These are phyloP conservation scores for Mycalesis mineus DNA, from an alignment of 2,888 invertebrate species.

Conservation along the genomic window DNA sequence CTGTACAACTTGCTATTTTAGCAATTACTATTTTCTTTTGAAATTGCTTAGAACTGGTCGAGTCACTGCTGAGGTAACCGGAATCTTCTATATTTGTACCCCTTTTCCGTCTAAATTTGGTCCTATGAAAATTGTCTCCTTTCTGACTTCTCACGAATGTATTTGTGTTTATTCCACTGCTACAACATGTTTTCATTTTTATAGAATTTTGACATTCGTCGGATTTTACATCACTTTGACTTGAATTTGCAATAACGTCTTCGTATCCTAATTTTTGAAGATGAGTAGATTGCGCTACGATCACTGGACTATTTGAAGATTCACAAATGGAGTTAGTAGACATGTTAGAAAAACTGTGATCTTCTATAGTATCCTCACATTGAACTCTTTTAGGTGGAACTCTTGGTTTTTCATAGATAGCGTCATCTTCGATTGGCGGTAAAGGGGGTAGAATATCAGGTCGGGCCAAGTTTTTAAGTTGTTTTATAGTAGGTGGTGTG, in stretches of 20 bases:
- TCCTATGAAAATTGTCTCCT: slow-evolving; percentile 44
- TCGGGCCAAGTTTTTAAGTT: slow-evolving; percentile 70
- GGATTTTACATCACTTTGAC: slow-evolving; percentile 31
- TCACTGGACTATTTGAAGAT: slow-evolving; percentile 59
- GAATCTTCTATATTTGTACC: slow-evolving; percentile 82
- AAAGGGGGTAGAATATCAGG: slow-evolving; percentile 84
- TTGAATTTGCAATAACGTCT: slow-evolving; percentile 40
- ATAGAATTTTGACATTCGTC: slow-evolving; percentile 46
- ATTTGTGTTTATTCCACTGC: slow-evolving; percentile 51
- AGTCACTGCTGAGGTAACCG: slow-evolving; percentile 91
- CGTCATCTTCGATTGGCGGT: slow-evolving; percentile 73
- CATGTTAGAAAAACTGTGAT: slow-evolving; percentile 2
- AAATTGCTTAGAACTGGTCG: slow-evolving; percentile 76
- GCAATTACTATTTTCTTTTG: slow-evolving; percentile 66
- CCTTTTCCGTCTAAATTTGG: slow-evolving; percentile 56
- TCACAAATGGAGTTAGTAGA: slow-evolving; percentile 45
- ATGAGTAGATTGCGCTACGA: slow-evolving; percentile 65
- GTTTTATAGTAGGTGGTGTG: slow-evolving; percentile 70
- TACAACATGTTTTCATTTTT: slow-evolving; percentile 40
- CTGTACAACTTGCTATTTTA: slow-evolving; percentile 80
- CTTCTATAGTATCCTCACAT: slow-evolving; percentile 2
- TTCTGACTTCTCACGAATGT: slow-evolving; percentile 60
- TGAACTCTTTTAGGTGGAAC: slow-evolving; percentile 73
- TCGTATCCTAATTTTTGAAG: slow-evolving; percentile 74
- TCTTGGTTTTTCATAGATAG: slow-evolving; percentile 80